Conservation (phyloP, 2,113 vertebrate species). For the Tenrec ecaudatus region DNA sequence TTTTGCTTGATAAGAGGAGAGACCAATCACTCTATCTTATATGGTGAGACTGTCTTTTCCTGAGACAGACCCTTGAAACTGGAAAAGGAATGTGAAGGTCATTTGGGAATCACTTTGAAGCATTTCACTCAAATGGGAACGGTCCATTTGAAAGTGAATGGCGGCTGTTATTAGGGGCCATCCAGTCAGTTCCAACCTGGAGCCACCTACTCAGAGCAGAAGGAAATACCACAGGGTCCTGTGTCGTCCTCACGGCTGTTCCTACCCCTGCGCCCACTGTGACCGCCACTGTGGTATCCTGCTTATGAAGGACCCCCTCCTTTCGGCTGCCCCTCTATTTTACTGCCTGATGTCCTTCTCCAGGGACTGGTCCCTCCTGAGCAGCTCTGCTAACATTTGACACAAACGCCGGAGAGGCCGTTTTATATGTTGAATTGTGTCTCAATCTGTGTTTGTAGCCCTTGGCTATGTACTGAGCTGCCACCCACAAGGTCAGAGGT, state of each 20-base stretch:
- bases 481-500: too few species aligned
- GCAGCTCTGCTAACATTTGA: background rate
- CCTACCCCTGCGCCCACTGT: too few species aligned
- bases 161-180: too few species aligned
- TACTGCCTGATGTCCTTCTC: too few species aligned
- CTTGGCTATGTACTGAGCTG: too few species aligned
- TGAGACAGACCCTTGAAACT: slow-evolving; percentile 42
- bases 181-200: too few species aligned
- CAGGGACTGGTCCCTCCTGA: background rate
- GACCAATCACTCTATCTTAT: background rate
- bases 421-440: slow-evolving; percentile 5
- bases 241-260: too few species aligned
- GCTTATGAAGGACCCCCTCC: too few species aligned
- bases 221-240: too few species aligned
- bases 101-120: slow-evolving; percentile 12
- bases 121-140: background rate
- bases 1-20: background rate
- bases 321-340: too few species aligned
- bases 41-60: background rate
- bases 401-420: background rate
- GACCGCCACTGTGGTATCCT: too few species aligned
- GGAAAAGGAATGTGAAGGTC: background rate
- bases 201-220: too few species aligned
- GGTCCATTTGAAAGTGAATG: slow-evolving; percentile 4
- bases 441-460: slow-evolving; percentile 26